Base-by-base conservation (phyloP, 2,888 invertebrate species). In the Macropis europaea region DNA sequence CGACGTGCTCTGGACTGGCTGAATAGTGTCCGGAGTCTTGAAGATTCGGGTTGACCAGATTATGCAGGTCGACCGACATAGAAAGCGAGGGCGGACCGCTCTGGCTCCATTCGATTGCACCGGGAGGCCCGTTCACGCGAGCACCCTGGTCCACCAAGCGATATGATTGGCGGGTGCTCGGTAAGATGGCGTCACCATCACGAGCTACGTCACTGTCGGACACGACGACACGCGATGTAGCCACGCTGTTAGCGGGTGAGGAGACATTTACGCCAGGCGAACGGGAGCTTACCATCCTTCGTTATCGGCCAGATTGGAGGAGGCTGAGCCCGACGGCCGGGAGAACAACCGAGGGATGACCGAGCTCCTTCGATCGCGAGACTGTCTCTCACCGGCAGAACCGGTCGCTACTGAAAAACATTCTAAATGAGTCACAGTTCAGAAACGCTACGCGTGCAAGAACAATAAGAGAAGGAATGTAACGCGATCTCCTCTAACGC, bases 241-340 rank as follows among this genome's bases (percentile, higher is more conserved):
- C 71, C 61, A 62, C 61, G 74, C 47, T 73, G 57, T 69, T 47
- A 57, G 64, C 76, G 63, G 69, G 56, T 50, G 78, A 79, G n/a
- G n/a, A n/a, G 76, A 76, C 74, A 72, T 79, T 84, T 71, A 81
- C 77, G 60, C 82, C 83, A 61, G 83, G 69, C 17, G 84, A 83
- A 61, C 87, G 85, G 72, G 87, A 87, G 85, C 88, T 88, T 77
- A 88, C 88, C 89, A 88, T 88, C 82, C 85, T 87, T 82, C 71
- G 64, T 60, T 56, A 26, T 56, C 68, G 62, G 62, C 76, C 67
- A 69, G 57, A 42, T 68, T 69, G 59, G 38, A 53, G 50, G 24
- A 45, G 38, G 7, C n/a, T n/a, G 43, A 56, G 26, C 50, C 17
- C 56, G 59, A 15, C 22, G 38, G 24, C 17, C 15, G 42, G 56